Evolutionary conservation across 2,113 vertebrate species (phyloP).

Genomic region (Pelodiscus sinensis): DNA sequence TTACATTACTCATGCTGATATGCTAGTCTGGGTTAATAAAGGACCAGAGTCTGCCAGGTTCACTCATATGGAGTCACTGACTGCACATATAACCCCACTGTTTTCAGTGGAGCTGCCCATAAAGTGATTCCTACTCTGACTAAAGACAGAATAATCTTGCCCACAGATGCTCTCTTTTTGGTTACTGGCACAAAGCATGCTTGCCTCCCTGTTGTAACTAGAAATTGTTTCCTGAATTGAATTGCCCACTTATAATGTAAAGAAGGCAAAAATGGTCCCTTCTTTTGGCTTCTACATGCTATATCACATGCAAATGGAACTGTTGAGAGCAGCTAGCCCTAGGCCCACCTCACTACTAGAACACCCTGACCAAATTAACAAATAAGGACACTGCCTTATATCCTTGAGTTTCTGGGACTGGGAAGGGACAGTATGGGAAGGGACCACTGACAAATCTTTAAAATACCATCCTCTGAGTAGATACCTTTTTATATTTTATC

Average conservation of each 20-base stretch:
- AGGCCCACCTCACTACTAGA: background rate
- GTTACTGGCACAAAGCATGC: background rate
- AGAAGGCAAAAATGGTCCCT: background rate
- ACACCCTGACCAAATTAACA: background rate
- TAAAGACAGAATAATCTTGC: background rate
- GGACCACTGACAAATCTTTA: background rate
- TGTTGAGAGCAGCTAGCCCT: background rate
- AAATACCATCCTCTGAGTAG: background rate
- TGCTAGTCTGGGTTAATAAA: background rate
- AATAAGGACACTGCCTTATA: background rate
- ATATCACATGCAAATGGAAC: background rate
- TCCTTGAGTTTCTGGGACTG: background rate
- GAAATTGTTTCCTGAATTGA: background rate
- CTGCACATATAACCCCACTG: background rate
- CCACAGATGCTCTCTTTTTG: background rate
- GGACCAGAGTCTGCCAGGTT: background rate
- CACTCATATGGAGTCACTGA: background rate
- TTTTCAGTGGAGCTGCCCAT: background rate
- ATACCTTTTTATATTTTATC: background rate
- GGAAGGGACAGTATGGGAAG: background rate
- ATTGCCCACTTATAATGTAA: background rate
- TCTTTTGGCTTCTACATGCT: background rate
- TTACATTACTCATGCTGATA: background rate
- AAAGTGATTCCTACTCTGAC: rapidly evolving
- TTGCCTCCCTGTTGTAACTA: background rate